Conservation (phyloP, 2,797 vertebrate genomes). For the Dromococcyx pavoninus region DNA sequence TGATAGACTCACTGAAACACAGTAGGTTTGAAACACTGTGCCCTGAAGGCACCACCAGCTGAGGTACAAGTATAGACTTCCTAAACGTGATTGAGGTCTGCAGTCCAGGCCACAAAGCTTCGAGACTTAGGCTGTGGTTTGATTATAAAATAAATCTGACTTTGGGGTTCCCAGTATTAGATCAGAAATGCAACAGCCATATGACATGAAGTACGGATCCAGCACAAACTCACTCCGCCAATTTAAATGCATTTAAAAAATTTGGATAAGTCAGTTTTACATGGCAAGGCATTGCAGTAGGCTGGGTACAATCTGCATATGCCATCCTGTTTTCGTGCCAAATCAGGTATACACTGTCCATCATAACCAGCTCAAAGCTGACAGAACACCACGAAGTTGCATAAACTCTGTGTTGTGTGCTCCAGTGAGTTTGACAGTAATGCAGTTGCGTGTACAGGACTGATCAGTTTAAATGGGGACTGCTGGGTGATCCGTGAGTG, state of each 20-base stretch:
- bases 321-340: not conserved
- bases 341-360: not conserved
- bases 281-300: not conserved
- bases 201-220: not conserved
- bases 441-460: not conserved
- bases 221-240: not conserved
- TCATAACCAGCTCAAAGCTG: not conserved
- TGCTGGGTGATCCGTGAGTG: not conserved
- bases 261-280: not conserved
- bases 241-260: not conserved
- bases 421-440: not conserved
- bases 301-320: not conserved
- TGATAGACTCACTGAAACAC: not conserved
- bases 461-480: not conserved
- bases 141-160: slow-evolving; percentile 5
- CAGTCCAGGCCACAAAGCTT: not conserved
- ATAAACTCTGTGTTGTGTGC: not conserved
- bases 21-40: not conserved
- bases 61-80: not conserved
- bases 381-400: not conserved
- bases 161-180: not conserved
- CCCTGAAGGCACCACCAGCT: not conserved
- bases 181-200: not conserved
- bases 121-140: not conserved
- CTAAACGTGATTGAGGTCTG: not conserved